Evolutionary conservation across 2,113 vertebrate species (phyloP).

Genomic region (Danionella cerebrum): DNA sequence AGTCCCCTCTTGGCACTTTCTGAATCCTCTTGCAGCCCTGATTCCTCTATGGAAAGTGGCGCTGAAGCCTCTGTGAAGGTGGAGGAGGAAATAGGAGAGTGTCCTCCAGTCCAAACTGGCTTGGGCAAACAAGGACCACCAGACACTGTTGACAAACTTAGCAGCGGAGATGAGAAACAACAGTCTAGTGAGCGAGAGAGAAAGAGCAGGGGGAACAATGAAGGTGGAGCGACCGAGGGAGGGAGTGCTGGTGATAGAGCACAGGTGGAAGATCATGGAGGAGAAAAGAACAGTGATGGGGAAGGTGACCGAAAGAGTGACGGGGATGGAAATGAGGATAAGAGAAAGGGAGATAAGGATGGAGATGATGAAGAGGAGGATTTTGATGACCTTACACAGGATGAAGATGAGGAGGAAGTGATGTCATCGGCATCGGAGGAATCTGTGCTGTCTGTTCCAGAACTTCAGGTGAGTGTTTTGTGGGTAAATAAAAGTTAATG

Average conservation of each 20-base stretch:
- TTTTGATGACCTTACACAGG: slow-evolving; percentile 90
- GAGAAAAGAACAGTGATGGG: slow-evolving; percentile 7
- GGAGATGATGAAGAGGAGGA: slow-evolving; percentile 88
- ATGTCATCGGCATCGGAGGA: slow-evolving; percentile 93
- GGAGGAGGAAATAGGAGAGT: neutral
- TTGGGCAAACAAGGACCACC: neutral
- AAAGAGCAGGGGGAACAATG: neutral
- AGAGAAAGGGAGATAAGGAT: slow-evolving; percentile 54
- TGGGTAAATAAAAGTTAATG: no score
- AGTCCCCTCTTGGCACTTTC: slow-evolving; percentile 33
- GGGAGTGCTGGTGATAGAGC: slow-evolving; percentile 6
- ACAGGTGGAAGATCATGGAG: slow-evolving; percentile 15
- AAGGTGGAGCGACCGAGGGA: neutral
- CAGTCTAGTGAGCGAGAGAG: slow-evolving; percentile 19
- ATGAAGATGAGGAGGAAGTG: slow-evolving; percentile 88
- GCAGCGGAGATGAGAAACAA: slow-evolving; percentile 35
- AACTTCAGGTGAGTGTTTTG: slow-evolving; percentile 77
- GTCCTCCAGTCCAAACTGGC: neutral
- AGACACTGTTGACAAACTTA: neutral
- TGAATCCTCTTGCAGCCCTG: slow-evolving; percentile 39
- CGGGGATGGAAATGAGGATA: slow-evolving; percentile 28
- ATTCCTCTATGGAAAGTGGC: slow-evolving; percentile 31
- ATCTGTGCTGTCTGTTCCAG: slow-evolving; percentile 88
- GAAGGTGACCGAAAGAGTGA: slow-evolving; percentile 14
- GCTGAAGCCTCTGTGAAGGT: slow-evolving; percentile 25